Evolutionary conservation across 2,888 invertebrate genomes (phyloP).

Genomic region (Meta bourneti): DNA sequence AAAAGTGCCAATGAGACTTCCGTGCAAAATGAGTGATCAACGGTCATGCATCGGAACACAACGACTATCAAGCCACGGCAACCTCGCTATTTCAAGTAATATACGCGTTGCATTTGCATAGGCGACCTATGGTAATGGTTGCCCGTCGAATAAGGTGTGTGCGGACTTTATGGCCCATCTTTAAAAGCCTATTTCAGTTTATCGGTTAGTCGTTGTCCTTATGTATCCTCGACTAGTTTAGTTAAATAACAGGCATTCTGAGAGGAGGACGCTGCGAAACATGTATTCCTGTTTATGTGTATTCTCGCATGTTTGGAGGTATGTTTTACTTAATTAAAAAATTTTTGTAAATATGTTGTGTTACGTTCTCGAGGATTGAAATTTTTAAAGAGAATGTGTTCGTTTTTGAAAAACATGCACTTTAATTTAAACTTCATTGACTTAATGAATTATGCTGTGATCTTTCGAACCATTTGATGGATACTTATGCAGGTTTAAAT

Average conservation of each 20-base stretch:
- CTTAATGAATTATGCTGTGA: too few species aligned
- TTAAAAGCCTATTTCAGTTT: constrained; percentile 55
- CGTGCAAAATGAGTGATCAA: constrained; percentile 30
- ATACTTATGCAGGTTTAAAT: too few species aligned
- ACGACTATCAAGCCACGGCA: not conserved
- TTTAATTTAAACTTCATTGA: too few species aligned
- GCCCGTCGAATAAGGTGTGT: constrained; percentile 64
- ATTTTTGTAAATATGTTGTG: too few species aligned
- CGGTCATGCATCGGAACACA: constrained; percentile 10
- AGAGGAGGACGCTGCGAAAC: not conserved
- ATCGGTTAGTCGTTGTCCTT: constrained; percentile 4
- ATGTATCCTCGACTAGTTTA: constrained; percentile 26
- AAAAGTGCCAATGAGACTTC: not conserved
- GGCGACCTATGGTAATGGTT: constrained; percentile 49
- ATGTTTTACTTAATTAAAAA: too few species aligned
- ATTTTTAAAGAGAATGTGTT: too few species aligned
- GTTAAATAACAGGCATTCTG: constrained; percentile 28
- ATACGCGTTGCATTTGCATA: constrained; percentile 58
- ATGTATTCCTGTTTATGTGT: not conserved
- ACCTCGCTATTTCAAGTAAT: not conserved
- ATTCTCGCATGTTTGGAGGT: too few species aligned
- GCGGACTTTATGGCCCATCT: constrained; percentile 54
- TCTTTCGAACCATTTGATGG: too few species aligned
- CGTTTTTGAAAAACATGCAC: too few species aligned
- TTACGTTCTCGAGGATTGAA: too few species aligned